Evolutionary conservation across 2,888 invertebrate species (phyloP).

Genomic region (Leucoptera coffeella): DNA sequence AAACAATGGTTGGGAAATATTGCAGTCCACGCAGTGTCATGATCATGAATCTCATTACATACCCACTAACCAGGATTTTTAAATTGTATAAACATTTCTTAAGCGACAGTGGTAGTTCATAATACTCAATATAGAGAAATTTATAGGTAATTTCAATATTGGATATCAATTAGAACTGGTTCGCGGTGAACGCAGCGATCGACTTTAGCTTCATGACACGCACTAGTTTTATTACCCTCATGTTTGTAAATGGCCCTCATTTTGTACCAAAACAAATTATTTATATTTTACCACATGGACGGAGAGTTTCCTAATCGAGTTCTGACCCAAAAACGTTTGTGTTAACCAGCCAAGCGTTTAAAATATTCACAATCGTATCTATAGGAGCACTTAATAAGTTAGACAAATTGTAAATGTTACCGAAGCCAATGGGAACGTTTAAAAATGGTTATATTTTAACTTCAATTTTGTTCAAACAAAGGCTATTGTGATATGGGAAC

Average conservation of each 20-base stretch:
- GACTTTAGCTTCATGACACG: conserved; percentile 37
- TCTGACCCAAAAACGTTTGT: conserved; percentile 45
- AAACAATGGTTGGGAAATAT: no score
- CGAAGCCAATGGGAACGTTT: not conserved
- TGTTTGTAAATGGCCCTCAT: conserved; percentile 53
- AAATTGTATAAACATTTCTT: no score
- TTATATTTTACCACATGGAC: conserved; percentile 46
- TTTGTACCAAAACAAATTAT: conserved; percentile 48
- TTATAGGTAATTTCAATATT: no score
- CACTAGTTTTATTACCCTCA: conserved; percentile 53
- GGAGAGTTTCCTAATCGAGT: conserved; percentile 48
- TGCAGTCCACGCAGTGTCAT: no score
- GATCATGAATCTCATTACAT: no score
- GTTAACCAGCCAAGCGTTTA: conserved; percentile 39
- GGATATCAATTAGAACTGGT: no score
- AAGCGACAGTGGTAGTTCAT: no score
- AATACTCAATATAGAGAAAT: no score
- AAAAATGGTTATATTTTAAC: not conserved
- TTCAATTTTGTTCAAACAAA: conserved; percentile 9
- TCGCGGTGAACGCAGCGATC: conserved; percentile 30
- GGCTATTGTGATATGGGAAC: no score
- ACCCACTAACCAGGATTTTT: no score
- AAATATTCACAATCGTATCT: no score
- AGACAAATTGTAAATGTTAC: not conserved
- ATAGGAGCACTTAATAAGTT: no score